Evolutionary conservation across 2,797 vertebrate genomes (phyloP).

Genomic region (Synaphobranchus kaupii): DNA sequence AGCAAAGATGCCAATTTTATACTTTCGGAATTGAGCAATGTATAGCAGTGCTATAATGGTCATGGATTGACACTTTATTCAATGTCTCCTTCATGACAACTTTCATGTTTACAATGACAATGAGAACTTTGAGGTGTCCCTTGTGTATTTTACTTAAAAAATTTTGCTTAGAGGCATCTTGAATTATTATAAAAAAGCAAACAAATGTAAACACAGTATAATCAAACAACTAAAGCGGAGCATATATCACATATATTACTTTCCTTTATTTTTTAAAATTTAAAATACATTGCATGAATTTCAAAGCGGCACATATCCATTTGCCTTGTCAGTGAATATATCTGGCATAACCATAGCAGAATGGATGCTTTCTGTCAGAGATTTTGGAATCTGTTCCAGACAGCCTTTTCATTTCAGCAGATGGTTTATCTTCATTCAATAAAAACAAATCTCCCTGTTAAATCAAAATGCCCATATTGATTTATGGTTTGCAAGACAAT

Average conservation of each 20-base stretch:
- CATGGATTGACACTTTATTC: not conserved
- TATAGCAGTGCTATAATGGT: not conserved
- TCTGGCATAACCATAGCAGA: not conserved
- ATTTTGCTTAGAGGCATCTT: not conserved
- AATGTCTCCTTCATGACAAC: not conserved
- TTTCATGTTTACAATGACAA: not conserved
- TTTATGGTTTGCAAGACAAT: not conserved
- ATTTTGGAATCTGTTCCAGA: not conserved
- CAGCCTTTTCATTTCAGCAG: not conserved
- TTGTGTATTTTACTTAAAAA: not conserved
- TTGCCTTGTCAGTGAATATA: not conserved
- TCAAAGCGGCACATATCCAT: not conserved
- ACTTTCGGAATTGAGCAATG: not conserved
- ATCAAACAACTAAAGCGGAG: not conserved
- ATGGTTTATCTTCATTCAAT: slow-evolving; percentile 5
- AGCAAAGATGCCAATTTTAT: not conserved
- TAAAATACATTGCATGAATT: not conserved
- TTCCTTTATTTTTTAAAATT: not conserved
- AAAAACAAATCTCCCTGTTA: not conserved
- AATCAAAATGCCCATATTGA: not conserved
- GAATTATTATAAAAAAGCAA: not conserved
- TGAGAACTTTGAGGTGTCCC: no score
- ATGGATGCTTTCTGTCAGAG: not conserved
- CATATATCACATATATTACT: not conserved
- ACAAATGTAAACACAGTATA: not conserved